phyloP scores from a whole-genome alignment of 2,113 vertebrate species.

The Glaucidium brasilianum region DNA sequence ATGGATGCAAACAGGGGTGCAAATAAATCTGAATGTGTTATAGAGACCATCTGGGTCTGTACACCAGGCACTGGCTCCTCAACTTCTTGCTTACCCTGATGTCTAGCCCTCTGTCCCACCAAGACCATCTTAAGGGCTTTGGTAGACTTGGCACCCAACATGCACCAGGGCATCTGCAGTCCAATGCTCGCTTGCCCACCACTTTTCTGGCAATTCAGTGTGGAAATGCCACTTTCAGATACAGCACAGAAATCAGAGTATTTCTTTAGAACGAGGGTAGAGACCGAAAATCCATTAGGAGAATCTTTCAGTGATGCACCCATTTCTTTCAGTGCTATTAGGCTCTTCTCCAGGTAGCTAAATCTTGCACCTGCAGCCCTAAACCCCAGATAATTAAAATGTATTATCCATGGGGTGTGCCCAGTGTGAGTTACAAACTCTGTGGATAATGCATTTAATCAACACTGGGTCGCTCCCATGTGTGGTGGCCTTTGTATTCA shows the following conservation, averaged over 20 bases:
- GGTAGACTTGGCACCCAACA: background rate
- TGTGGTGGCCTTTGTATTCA: background rate
- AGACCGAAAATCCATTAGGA: background rate
- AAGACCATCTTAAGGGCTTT: background rate
- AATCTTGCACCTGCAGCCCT: background rate
- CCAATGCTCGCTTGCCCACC: fast-evolving
- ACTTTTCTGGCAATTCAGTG: background rate
- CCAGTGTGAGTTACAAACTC: background rate
- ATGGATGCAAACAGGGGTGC: background rate
- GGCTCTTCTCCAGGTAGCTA: background rate
- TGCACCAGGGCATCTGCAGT: too few relatives aligned
- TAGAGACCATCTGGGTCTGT: background rate
- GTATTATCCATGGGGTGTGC: background rate
- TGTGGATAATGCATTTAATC: background rate
- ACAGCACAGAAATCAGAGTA: background rate
- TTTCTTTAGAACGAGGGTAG: background rate
- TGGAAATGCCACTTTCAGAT: background rate
- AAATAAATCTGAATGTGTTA: background rate
- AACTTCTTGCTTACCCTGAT: background rate
- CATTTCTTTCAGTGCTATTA: background rate
- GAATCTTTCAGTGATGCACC: background rate
- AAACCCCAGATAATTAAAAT: background rate
- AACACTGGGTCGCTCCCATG: background rate
- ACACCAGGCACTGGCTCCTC: background rate
- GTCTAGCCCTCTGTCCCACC: background rate